Evolutionary conservation across 2,888 invertebrate species (phyloP), one percentile per base, ranked within the genome.

Genomic region (Julus scanicus): DNA sequence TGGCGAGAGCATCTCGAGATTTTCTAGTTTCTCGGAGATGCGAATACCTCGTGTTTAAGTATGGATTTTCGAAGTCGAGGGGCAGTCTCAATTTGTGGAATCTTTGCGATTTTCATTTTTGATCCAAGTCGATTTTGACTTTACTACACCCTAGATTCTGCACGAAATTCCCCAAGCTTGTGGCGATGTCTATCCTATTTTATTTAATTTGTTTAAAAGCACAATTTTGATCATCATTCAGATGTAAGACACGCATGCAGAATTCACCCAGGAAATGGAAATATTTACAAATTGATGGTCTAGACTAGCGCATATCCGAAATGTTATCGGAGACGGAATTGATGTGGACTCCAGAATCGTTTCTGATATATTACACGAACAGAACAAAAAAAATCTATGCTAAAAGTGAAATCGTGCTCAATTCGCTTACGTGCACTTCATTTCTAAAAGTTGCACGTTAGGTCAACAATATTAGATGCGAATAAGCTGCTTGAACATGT

Each of bases 211-310:
- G 29, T 71, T 8, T 71, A 17, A 71, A 71, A 71, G 71, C 71
- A 20, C 8, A 71, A 63, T 63, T 17, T 63, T 63, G 1, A 5
- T 63, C 71, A 71, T 71, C 71, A 6, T 17, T 20, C 4, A 2
- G 6, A 9, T 29, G 9, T 20, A 71, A 20, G 29, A 20, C 63
- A n/a, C n/a, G 71, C 71, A 29, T 2, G 29, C 71, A 4, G 29
- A 71, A 71, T 71, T 29, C 29, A 29, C 71, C 29, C 20, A 6
- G 71, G 9, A 71, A 29, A 71, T 71, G n/a, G n/a, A 71, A 71
- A 71, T 4, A 71, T 71, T 48, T 48, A 57, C 57, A 29, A 71
- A 71, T 71, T 71, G 71, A 71, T 71, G 71, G 71, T 71, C 71
- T 71, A 71, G 71, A 71, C 71, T 20, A 29, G 71, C 71, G 29